A percentile compares a stretch with the other conserved stretches of the same genome.
Conservation (phyloP, 2,888 invertebrate species). For the Biston stratarius region DNA sequence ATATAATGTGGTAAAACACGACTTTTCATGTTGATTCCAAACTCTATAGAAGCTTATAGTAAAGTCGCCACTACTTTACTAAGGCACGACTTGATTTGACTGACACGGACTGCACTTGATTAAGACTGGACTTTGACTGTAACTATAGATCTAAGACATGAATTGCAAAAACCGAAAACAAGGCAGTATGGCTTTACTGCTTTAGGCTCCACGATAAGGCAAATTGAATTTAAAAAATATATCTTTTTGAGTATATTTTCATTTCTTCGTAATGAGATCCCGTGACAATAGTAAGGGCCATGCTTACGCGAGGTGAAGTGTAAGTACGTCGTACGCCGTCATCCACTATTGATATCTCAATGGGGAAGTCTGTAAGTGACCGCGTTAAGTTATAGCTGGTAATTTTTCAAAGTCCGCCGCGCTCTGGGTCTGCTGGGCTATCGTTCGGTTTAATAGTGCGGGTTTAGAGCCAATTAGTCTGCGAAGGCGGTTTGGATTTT, state of each 20-base stretch:
- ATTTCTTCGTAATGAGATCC: conserved; percentile 10
- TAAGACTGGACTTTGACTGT: too few relatives aligned
- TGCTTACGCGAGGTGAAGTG: conserved; percentile 67
- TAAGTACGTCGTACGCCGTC: conserved; percentile 68
- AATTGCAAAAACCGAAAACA: too few relatives aligned
- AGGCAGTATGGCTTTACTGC: too few relatives aligned
- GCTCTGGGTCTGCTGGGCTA: conserved; percentile 64
- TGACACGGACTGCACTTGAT: too few relatives aligned
- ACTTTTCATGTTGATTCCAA: too few relatives aligned
- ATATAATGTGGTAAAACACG: too few relatives aligned
- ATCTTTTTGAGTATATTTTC: neutral
- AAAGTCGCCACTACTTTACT: too few relatives aligned
- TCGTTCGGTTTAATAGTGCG: conserved; percentile 72
- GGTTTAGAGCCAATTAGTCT: conserved; percentile 78
- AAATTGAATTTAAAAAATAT: too few relatives aligned
- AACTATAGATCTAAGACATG: too few relatives aligned
- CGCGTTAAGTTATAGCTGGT: conserved; percentile 79
- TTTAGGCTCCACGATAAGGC: too few relatives aligned
- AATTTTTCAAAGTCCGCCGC: conserved; percentile 80
- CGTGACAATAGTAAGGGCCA: conserved; percentile 57
- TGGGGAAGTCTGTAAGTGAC: conserved; percentile 84
- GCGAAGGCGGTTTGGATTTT: conserved; percentile 45
- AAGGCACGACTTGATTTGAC: too few relatives aligned
- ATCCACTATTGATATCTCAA: conserved; percentile 85
- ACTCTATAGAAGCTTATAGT: too few relatives aligned